Conservation (phyloP, 2,888 invertebrate species). For the Hyalella azteca region DNA sequence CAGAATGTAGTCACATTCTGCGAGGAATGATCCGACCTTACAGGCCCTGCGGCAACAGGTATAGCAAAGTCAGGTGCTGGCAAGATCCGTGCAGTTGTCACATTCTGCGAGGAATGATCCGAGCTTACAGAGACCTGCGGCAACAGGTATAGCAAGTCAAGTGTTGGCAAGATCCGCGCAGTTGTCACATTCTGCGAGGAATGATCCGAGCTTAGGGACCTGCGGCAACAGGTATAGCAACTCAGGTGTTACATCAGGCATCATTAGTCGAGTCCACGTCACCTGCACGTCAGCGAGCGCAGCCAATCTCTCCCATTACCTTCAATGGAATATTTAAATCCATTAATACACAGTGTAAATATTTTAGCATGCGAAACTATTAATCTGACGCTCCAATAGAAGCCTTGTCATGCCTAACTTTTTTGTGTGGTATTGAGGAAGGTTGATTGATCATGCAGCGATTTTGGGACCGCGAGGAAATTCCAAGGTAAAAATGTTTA, state of each 20-base stretch:
- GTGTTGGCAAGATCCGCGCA: neutral
- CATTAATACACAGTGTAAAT: conserved; percentile 19
- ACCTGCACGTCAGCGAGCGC: neutral
- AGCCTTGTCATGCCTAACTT: too few relatives aligned
- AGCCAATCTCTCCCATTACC: neutral
- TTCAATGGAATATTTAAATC: conserved; percentile 34
- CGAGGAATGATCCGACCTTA: too few relatives aligned
- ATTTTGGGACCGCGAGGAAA: too few relatives aligned
- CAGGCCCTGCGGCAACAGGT: too few relatives aligned
- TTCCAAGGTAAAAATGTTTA: too few relatives aligned
- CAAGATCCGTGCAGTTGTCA: too few relatives aligned
- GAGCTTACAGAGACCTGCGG: too few relatives aligned
- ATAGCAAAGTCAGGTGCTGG: neutral
- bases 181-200: neutral
- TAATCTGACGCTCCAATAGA: conserved; percentile 29
- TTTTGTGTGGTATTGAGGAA: too few relatives aligned
- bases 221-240: neutral
- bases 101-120: too few relatives aligned
- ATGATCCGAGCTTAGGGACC: neutral
- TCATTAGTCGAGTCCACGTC: neutral
- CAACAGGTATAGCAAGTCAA: neutral
- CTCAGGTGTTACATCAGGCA: neutral
- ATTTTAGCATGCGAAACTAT: conserved; percentile 9
- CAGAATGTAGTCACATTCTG: too few relatives aligned
- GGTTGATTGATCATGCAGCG: too few relatives aligned